Conservation (phyloP, 2,797 vertebrate genomes). For the Botia kubotai region DNA sequence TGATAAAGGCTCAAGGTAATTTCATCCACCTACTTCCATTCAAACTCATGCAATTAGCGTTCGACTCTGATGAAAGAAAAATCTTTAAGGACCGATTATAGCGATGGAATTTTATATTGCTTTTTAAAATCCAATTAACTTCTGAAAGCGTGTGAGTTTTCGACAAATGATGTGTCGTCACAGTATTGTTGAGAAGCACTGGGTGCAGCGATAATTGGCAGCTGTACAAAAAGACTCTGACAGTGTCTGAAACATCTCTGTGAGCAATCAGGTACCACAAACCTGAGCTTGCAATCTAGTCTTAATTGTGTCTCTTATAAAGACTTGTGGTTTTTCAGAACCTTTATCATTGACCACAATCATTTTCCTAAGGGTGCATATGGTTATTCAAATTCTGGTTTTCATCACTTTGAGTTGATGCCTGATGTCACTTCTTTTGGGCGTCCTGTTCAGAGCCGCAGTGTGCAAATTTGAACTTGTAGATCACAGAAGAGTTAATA, state of each 20-base stretch:
- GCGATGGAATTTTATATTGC: slow-evolving; percentile 78
- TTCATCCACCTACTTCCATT: slow-evolving; percentile 70
- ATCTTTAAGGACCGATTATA: slow-evolving; percentile 76
- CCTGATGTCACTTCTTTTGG: slow-evolving; percentile 27
- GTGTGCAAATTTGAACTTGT: not conserved
- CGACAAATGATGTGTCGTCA: slow-evolving; percentile 74
- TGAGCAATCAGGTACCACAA: slow-evolving; percentile 74
- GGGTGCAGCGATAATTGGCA: slow-evolving; percentile 76
- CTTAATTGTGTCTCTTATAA: slow-evolving; percentile 19
- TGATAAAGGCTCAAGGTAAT: slow-evolving; percentile 69
- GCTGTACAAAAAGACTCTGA: slow-evolving; percentile 72
- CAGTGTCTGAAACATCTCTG: slow-evolving; percentile 65
- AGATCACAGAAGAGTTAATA: not conserved
- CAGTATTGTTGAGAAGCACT: slow-evolving; percentile 79
- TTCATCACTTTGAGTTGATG: slow-evolving; percentile 55
- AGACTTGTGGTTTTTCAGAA: slow-evolving; percentile 59
- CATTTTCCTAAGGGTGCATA: slow-evolving; percentile 27
- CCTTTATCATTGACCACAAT: slow-evolving; percentile 62
- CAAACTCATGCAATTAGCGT: slow-evolving; percentile 75
- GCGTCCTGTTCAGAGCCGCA: slow-evolving; percentile 12
- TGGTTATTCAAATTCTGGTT: slow-evolving; percentile 20
- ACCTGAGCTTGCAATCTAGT: slow-evolving; percentile 70
- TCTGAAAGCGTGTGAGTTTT: slow-evolving; percentile 77
- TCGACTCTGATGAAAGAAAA: slow-evolving; percentile 73
- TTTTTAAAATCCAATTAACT: slow-evolving; percentile 84